Evolutionary conservation across 2,113 vertebrate genomes (phyloP).

Genomic region (Cyprinodon tularosa): DNA sequence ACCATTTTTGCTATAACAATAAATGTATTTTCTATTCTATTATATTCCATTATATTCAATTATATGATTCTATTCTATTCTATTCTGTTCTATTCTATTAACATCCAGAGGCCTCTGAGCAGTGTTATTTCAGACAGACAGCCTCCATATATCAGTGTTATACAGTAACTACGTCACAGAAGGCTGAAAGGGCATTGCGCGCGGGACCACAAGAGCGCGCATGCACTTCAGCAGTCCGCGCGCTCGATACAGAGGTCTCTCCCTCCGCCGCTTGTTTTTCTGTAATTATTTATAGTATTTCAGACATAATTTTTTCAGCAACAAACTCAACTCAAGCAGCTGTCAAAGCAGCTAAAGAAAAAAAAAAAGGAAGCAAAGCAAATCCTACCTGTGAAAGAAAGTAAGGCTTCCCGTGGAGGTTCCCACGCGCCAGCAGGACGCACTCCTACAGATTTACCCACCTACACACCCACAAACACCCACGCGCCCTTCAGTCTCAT

Average conservation of each 20-base stretch:
- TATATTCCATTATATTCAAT: no score
- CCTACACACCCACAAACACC: not conserved
- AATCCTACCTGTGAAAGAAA: conserved; percentile 49
- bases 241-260: conserved; percentile 31
- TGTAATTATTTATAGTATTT: conserved; percentile 18
- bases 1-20: no score
- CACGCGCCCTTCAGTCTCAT: conserved; percentile 45
- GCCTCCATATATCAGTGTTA: not conserved
- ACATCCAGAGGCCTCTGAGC: no score
- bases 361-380: conserved; percentile 23
- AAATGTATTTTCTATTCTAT: no score
- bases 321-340: not conserved
- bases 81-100: no score
- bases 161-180: not conserved
- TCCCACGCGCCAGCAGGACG: conserved; percentile 32
- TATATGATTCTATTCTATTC: no score
- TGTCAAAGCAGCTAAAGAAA: not conserved
- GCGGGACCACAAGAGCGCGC: conserved; percentile 32
- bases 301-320: conserved; percentile 2
- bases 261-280: not conserved
- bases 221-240: conserved; percentile 33
- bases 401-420: conserved; percentile 28
- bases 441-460: not conserved
- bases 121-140: not conserved
- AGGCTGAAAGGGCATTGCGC: conserved; percentile 14